Evolutionary conservation across 2,888 invertebrate species (phyloP).

Genomic region (Physocephala rufipes): DNA sequence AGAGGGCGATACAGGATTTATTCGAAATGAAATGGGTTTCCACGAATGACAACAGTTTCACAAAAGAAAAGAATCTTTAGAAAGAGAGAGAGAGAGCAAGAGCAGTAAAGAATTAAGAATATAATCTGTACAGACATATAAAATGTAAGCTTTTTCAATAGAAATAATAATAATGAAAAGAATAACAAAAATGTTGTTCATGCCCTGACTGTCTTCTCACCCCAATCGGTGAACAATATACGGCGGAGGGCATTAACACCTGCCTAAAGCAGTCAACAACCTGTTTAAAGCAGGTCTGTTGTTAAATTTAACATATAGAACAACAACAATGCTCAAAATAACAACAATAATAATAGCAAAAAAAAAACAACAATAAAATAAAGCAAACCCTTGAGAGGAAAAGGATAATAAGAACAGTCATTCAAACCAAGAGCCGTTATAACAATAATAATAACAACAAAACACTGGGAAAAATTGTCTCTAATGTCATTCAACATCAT

Average conservation of each 20-base stretch:
- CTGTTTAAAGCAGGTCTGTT: not conserved
- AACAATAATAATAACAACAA: constrained; percentile 11
- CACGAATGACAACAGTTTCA: not conserved
- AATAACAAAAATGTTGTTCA: not conserved
- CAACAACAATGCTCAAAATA: constrained; percentile 12
- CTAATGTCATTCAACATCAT: not conserved
- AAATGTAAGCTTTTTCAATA: not conserved
- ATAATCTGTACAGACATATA: not conserved
- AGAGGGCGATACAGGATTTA: no score
- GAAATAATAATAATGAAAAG: not conserved
- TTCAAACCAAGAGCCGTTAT: not conserved
- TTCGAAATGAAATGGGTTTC: not conserved
- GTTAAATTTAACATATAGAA: not conserved
- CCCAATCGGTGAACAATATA: not conserved
- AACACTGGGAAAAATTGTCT: constrained; percentile 15
- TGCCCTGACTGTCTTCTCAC: not conserved
- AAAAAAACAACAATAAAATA: not conserved
- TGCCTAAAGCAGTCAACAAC: constrained; percentile 35
- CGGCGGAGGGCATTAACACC: constrained; percentile 39
- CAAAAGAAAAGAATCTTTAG: constrained; percentile 15
- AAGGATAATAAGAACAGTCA: not conserved
- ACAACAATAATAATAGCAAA: not conserved
- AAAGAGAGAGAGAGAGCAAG: not conserved
- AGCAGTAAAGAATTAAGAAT: not conserved
- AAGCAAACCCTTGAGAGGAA: not conserved